A percentile compares a stretch with the other conserved stretches of the same genome.
Conservation (phyloP, 92 coral and sea anemone species). For the Palythoa grandiflora region DNA sequence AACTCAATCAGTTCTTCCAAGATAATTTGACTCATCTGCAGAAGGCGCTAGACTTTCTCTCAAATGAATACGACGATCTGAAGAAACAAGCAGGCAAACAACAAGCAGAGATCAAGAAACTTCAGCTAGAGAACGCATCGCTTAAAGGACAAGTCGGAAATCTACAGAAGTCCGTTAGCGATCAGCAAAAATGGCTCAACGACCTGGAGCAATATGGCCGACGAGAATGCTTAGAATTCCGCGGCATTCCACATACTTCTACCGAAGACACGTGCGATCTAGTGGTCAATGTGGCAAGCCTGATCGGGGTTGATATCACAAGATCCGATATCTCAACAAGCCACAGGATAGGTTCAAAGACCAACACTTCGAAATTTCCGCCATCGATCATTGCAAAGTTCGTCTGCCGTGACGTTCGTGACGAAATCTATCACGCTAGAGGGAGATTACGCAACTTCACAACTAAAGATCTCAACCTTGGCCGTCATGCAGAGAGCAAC, state of each 20-base stretch:
- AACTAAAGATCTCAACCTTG: constrained; percentile 43
- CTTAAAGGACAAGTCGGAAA: constrained; percentile 17
- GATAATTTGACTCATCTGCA: neutral
- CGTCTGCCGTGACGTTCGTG: constrained; percentile 22
- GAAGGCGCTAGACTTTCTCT: neutral
- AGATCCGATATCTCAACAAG: constrained; percentile 16
- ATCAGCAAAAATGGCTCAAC: neutral
- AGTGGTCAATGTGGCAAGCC: constrained; percentile 1
- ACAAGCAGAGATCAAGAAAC: constrained; percentile 20
- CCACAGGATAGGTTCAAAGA: constrained; percentile 7
- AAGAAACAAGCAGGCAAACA: constrained; percentile 6
- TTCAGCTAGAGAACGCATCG: constrained; percentile 3
- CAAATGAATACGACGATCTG: constrained; percentile 21
- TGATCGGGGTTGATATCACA: constrained; percentile 20
- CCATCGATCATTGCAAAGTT: constrained; percentile 34
- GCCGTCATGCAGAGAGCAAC: constrained; percentile 28
- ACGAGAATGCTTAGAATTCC: constrained; percentile 8
- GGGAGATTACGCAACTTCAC: constrained; percentile 24
- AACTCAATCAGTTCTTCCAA: neutral
- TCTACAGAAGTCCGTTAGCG: neutral
- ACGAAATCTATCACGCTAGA: constrained; percentile 29
- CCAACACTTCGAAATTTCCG: constrained; percentile 18
- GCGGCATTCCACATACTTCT: neutral
- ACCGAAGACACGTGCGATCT: neutral
- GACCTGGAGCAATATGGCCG: constrained; percentile 31